phyloP scores from a whole-genome alignment of 1,140 invertebrate species.

The Mactra quadrangularis region DNA sequence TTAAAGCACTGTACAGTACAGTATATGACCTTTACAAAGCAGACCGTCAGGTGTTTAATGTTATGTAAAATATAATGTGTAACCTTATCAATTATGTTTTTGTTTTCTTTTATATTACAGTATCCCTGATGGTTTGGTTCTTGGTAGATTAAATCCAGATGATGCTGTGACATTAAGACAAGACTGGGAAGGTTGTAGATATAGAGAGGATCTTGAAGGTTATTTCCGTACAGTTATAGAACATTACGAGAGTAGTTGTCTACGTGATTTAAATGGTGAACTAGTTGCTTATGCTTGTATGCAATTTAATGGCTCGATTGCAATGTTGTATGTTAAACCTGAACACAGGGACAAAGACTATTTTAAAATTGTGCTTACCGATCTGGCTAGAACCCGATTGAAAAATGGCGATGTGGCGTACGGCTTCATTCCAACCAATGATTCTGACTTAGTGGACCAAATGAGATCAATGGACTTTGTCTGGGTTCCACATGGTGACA shows the following conservation, averaged over 20 bases:
- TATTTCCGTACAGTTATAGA: constrained; percentile 68
- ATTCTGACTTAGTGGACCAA: constrained; percentile 66
- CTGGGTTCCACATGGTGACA: constrained; percentile 74
- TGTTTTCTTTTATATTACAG: too few relatives aligned
- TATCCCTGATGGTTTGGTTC: constrained; percentile 63
- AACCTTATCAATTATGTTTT: too few relatives aligned
- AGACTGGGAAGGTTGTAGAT: constrained; percentile 68
- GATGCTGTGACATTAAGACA: constrained; percentile 62
- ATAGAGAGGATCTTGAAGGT: constrained; percentile 64
- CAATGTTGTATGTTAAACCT: constrained; percentile 72
- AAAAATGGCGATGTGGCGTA: constrained; percentile 66
- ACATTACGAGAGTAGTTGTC: constrained; percentile 73
- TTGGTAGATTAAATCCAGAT: constrained; percentile 60
- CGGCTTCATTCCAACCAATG: constrained; percentile 72
- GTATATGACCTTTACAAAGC: too few relatives aligned
- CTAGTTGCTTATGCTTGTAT: constrained; percentile 73
- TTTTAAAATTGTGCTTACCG: constrained; percentile 67
- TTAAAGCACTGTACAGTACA: too few relatives aligned
- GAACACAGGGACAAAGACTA: constrained; percentile 66
- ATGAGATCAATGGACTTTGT: constrained; percentile 69
- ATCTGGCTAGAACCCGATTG: constrained; percentile 67
- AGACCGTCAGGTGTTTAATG: too few relatives aligned
- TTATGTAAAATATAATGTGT: too few relatives aligned
- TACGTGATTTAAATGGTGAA: constrained; percentile 63
- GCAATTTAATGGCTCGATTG: constrained; percentile 76